A percentile compares a stretch with the other conserved stretches of the same genome.
Conservation (phyloP, 2,797 vertebrate genomes). For the Lepilemur septentrionalis region DNA sequence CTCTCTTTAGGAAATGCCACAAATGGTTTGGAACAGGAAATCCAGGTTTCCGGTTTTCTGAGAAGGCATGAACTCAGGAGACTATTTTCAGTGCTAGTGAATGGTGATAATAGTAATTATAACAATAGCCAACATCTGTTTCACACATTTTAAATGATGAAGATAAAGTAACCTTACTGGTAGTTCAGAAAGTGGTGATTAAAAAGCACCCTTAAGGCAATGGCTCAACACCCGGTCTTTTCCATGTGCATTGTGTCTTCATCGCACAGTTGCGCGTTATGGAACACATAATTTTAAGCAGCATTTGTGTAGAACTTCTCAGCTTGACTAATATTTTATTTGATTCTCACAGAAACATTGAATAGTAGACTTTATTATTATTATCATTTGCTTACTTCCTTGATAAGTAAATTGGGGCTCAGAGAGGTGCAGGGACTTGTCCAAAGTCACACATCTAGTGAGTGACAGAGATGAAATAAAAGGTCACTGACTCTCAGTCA, state of each 20-base stretch:
- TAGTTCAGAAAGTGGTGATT: conserved; percentile 33
- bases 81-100: conserved; percentile 6
- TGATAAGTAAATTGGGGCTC: background rate
- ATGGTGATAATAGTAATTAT: background rate
- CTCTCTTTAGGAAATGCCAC: background rate
- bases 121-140: conserved; percentile 22
- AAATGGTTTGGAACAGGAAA: background rate
- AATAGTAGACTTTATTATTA: background rate
- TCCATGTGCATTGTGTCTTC: background rate
- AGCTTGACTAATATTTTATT: background rate
- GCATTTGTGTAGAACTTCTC: background rate
- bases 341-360: background rate
- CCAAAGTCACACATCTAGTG: background rate
- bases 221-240: background rate
- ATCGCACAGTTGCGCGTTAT: background rate
- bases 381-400: conserved; percentile 23
- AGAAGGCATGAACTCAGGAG: background rate
- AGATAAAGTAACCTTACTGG: conserved; percentile 29
- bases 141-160: conserved; percentile 23
- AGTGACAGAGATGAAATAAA: background rate
- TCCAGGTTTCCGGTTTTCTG: background rate
- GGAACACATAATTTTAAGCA: background rate
- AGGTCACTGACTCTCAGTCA: background rate
- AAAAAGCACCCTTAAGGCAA: background rate
- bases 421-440: background rate